Conservation (phyloP, 2,888 invertebrate species). For the Drosophila nigricruria region DNA sequence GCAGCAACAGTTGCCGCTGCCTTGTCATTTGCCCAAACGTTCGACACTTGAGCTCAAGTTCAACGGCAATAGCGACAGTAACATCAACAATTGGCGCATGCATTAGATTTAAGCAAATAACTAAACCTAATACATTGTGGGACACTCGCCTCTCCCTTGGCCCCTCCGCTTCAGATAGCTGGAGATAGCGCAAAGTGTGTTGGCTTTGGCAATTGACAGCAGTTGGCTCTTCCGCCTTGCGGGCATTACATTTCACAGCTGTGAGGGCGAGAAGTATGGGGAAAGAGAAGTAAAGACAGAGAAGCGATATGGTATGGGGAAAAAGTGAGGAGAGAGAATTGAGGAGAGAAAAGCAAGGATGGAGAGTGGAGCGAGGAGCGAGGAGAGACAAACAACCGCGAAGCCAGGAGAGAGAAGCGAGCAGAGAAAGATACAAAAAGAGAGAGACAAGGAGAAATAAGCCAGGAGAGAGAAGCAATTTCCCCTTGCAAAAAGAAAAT, state of each 20-base stretch:
- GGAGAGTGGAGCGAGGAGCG: no score
- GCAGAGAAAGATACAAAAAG: not conserved
- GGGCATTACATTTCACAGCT: not conserved
- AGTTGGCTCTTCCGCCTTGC: conserved; percentile 55
- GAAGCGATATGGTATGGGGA: not conserved
- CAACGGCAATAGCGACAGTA: conserved; percentile 36
- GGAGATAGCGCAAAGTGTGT: conserved; percentile 46
- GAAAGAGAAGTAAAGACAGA: not conserved
- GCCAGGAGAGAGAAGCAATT: no score
- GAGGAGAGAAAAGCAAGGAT: not conserved
- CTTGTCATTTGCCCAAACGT: conserved; percentile 19
- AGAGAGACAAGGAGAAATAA: not conserved
- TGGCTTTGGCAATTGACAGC: conserved; percentile 65
- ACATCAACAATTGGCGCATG: conserved; percentile 4
- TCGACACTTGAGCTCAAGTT: conserved; percentile 67
- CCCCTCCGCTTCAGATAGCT: not conserved
- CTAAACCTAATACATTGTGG: not conserved
- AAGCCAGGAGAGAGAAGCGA: not conserved
- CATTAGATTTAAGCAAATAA: conserved; percentile 13
- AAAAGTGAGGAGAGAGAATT: not conserved
- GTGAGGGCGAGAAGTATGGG: not conserved
- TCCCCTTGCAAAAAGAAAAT: no score
- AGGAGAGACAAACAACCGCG: not conserved
- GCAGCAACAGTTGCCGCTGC: conserved; percentile 2
- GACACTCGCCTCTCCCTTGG: not conserved